Evolutionary conservation across 2,888 invertebrate species (phyloP), one percentile per base, ranked within the genome.

Genomic region (Ophioninae sp.): DNA sequence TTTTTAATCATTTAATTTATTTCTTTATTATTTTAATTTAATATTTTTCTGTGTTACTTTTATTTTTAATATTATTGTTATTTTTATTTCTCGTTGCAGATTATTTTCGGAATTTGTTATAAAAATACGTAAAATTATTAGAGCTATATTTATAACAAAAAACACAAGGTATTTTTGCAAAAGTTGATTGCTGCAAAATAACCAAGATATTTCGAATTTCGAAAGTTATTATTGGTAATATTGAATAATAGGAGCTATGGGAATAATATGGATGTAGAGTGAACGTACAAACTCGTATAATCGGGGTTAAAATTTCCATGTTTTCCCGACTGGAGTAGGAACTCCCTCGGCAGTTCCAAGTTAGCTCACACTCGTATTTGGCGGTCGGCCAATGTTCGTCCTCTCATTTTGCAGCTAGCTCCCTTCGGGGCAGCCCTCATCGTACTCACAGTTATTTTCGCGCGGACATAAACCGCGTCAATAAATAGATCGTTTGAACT

Each of bases 401-500:
- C 72, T 70, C 57, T 74, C 78, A 79, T 81, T 81, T 84, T 72
- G 69, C 76, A 56, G 78, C 67, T 75, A 67, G 8, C 59, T 20
- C 65, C 67, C 73, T 70, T 84, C 72, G 65, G 78, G 59, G 21
- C 65, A 78, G 67, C 23, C 68, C 65, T 67, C 59, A n/a, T 39
- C 62, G 59, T 61, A 23, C 39, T 65, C 64, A 56, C 67, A 62
- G 74, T 75, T 84, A 84, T 81, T 81, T 83, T 78, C 65, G 74
- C 79, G 21, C 65, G 59, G 13, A 39, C 57, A 59, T 83, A 80
- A 77, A 77, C 80, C 62, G 72, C 77, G 56, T 80, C 76, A 69
- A 74, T 83, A 80, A 44, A 83, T 83, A 83, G 77, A 80, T 80
- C 41, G 77, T 83, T 80, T 59, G 37, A 80, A 68, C 23, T 57